Percentiles rank a stretch among this genome's conserved stretches.
Conservation (phyloP, 2,113 vertebrate species). For the Leuciscus idus region DNA sequence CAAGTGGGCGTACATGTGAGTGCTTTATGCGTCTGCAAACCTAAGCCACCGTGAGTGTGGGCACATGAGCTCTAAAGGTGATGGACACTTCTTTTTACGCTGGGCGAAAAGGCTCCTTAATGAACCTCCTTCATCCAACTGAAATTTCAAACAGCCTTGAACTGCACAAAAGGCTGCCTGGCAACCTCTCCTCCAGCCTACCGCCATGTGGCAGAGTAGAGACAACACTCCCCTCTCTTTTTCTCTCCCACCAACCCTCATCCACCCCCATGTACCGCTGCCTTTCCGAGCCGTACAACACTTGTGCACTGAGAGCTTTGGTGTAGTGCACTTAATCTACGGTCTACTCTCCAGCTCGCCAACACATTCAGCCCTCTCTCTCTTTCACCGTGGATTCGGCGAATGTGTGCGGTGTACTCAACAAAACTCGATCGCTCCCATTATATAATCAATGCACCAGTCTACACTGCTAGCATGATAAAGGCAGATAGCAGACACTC, state of each 20-base stretch:
- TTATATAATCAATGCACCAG: conserved; percentile 21
- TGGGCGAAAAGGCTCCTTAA: conserved; percentile 60
- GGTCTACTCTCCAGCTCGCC: conserved; percentile 4
- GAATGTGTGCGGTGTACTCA: background rate
- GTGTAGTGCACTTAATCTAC: conserved; percentile 19
- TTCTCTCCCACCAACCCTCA: background rate
- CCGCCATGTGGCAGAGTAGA: conserved; percentile 54
- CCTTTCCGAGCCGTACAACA: background rate
- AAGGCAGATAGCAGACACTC: background rate
- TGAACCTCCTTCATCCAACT: conserved; percentile 63
- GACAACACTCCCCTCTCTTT: conserved; percentile 41
- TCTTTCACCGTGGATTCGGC: background rate
- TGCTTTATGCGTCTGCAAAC: conserved; percentile 7
- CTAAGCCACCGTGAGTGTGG: conserved; percentile 38
- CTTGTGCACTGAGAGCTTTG: conserved; percentile 23
- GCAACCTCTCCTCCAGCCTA: conserved; percentile 52
- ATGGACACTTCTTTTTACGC: conserved; percentile 55
- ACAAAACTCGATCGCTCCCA: conserved; percentile 7
- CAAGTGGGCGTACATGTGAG: conserved; percentile 17
- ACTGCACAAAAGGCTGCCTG: conserved; percentile 64
- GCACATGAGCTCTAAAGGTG: conserved; percentile 45
- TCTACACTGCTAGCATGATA: background rate
- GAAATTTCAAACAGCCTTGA: conserved; percentile 67
- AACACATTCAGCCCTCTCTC: conserved; percentile 24
- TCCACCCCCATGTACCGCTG: background rate